A percentile compares a stretch with the other conserved stretches of the same genome.
Evolutionary conservation across 2,113 vertebrate species (phyloP).

Genomic region (Pontoporia blainvillei): DNA sequence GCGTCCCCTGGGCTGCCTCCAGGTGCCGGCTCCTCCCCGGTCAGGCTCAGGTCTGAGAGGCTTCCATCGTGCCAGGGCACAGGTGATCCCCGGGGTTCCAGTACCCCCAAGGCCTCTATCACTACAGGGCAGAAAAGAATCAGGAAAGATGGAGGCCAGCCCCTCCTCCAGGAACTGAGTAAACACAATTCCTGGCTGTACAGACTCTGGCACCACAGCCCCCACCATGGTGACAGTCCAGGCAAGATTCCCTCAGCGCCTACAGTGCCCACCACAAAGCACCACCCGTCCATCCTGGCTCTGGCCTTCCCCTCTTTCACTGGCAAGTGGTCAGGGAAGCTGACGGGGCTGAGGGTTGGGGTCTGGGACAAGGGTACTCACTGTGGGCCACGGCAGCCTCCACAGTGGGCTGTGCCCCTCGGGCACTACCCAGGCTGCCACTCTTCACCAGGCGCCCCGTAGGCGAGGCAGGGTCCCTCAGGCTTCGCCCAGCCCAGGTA

Average conservation of each 20-base stretch:
- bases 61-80: conserved; percentile 76
- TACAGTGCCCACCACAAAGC: not conserved
- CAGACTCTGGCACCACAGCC: not conserved
- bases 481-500: conserved; percentile 90
- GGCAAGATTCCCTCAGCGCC: not conserved
- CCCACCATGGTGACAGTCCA: not conserved
- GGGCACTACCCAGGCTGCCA: conserved; percentile 88
- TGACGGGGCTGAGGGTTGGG: rapidly evolving
- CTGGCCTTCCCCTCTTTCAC: not conserved
- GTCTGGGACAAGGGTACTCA: conserved; percentile 70
- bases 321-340: not conserved
- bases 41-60: conserved; percentile 77
- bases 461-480: conserved; percentile 83
- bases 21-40: conserved; percentile 56
- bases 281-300: not conserved
- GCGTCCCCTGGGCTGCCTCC: conserved; percentile 58
- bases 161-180: not conserved
- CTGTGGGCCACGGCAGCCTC: conserved; percentile 69
- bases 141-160: not conserved
- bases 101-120: conserved; percentile 65
- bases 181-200: not conserved
- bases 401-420: conserved; percentile 52
- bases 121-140: conserved; percentile 32
- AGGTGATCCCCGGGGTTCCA: conserved; percentile 53
- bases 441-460: conserved; percentile 87